Conservation (phyloP, 1,140 invertebrate species). For the Micrasema longulum region DNA sequence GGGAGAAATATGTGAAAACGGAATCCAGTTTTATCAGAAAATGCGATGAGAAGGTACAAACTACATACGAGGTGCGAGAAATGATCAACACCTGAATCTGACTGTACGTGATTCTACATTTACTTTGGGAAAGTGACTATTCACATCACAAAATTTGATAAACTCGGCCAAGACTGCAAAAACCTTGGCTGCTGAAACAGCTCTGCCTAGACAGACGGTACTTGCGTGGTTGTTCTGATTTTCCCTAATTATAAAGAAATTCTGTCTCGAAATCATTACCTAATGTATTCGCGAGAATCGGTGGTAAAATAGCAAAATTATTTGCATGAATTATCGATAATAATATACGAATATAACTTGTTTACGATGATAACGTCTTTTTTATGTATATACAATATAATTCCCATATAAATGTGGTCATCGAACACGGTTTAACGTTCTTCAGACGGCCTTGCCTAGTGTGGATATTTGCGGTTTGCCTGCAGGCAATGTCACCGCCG, state of each 20-base stretch:
- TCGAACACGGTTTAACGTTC: constrained; percentile 33
- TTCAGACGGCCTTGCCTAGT: constrained; percentile 36
- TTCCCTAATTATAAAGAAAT: constrained; percentile 29
- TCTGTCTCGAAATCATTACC: constrained; percentile 6
- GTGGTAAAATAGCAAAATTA: constrained; percentile 11
- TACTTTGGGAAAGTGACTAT: no score
- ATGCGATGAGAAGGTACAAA: not conserved
- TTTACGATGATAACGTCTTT: constrained; percentile 15
- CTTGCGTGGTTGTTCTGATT: not conserved
- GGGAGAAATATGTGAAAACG: constrained; percentile 16
- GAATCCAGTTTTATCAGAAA: constrained; percentile 9
- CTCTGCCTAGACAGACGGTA: no score
- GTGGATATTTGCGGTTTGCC: constrained; percentile 28
- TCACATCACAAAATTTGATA: no score
- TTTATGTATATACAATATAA: constrained; percentile 31
- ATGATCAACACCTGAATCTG: no score
- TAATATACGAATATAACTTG: constrained; percentile 1
- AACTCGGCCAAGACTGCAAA: not conserved
- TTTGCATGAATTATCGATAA: constrained; percentile 19
- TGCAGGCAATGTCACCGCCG: constrained; percentile 38
- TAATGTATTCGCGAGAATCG: constrained; percentile 20
- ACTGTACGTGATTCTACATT: no score
- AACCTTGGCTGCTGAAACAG: constrained; percentile 5
- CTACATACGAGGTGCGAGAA: not conserved
- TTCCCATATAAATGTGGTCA: constrained; percentile 26